These are phyloP conservation scores for Gymnodraco acuticeps DNA, from an alignment of 2,797 vertebrate genomes.

Conservation along the genomic window DNA sequence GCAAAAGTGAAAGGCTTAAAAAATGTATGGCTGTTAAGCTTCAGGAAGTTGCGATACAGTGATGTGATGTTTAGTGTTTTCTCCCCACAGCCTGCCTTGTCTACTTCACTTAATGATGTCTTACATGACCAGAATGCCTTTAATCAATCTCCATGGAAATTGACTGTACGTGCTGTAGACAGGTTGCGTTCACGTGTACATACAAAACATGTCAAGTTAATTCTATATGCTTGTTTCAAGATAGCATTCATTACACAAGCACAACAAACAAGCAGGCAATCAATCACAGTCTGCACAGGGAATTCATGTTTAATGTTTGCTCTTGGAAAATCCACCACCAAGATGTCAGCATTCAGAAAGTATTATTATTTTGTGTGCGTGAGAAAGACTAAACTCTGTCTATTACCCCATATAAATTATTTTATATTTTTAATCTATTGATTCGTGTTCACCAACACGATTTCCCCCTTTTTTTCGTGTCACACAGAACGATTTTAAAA, in stretches of 20 bases:
- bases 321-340: too few relatives aligned
- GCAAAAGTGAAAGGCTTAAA: neutral
- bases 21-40: neutral
- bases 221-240: neutral
- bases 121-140: neutral
- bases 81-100: neutral
- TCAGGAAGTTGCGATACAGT: neutral
- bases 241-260: neutral
- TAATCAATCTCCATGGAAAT: neutral
- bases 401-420: too few relatives aligned
- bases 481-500: too few relatives aligned
- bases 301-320: too few relatives aligned
- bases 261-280: neutral
- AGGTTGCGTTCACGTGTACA: neutral
- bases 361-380: too few relatives aligned
- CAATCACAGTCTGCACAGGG: neutral
- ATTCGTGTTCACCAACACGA: too few relatives aligned
- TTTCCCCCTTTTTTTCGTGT: too few relatives aligned
- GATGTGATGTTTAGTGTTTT: slow-evolving; percentile 17
- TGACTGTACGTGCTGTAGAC: neutral
- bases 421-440: too few relatives aligned
- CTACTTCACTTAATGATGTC: neutral
- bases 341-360: too few relatives aligned
- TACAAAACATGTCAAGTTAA: neutral
- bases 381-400: too few relatives aligned